Evolutionary conservation across 2,888 invertebrate species (phyloP).

Genomic region (Xestia c-nigrum): DNA sequence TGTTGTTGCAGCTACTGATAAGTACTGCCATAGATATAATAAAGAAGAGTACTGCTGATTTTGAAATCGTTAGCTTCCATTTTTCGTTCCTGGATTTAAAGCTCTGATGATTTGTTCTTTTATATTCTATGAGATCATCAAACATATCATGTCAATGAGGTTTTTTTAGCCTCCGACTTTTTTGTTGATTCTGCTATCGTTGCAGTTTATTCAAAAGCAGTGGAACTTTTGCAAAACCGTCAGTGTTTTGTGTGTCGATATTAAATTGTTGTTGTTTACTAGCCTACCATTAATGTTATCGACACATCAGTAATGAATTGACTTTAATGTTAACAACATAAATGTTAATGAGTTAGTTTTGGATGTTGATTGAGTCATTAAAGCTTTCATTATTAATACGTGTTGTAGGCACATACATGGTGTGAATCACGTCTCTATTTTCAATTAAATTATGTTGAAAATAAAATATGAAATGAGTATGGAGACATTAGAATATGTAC

Average conservation of each 20-base stretch:
- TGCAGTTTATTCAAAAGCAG: not conserved
- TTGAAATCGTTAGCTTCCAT: not conserved
- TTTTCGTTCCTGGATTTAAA: not conserved
- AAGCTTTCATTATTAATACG: not conserved
- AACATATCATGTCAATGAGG: not conserved
- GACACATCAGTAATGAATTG: constrained; percentile 23
- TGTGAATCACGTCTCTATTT: not conserved
- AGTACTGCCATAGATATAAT: too few relatives aligned
- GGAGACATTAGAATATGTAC: not conserved
- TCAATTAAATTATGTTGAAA: too few relatives aligned
- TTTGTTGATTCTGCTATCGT: not conserved
- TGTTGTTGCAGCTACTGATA: not conserved
- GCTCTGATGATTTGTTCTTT: too few relatives aligned
- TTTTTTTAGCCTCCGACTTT: not conserved
- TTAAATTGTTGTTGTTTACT: constrained; percentile 6
- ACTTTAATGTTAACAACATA: constrained; percentile 20
- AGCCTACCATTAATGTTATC: constrained; percentile 26
- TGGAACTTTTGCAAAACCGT: not conserved
- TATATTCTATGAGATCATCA: not conserved
- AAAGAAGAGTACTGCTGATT: too few relatives aligned
- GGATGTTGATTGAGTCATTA: constrained; percentile 16
- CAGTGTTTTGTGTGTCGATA: not conserved
- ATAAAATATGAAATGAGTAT: not conserved
- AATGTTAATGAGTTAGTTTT: constrained; percentile 27
- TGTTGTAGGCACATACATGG: not conserved